Base-by-base conservation (phyloP, 53 echinoderm and acorn worm genomes). In the Paelopatides confundens region DNA sequence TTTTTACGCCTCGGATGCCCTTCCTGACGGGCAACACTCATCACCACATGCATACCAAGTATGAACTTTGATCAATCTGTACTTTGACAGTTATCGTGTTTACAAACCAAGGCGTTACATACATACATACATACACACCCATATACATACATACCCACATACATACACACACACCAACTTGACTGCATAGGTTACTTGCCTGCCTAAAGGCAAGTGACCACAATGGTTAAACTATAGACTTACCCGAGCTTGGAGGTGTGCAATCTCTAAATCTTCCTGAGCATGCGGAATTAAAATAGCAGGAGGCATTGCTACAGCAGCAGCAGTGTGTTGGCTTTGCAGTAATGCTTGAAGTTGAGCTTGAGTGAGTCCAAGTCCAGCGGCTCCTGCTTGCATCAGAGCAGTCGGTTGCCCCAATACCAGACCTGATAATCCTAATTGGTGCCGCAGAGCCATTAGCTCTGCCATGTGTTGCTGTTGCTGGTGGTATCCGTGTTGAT, bases 261-360 rank as follows among this genome's bases (percentile, higher is more conserved):
- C 86, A 53, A 86, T 81, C 35, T 90, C 92, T 15, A 96, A 82
- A 54, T 96, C 96, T 47, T 96, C 94, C 58, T 94, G 96, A 33
- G 89, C 52, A 23, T 77, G 86, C 24, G 87, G 94, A 14, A 96
- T 82, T 49, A 35, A 83, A 70, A 79, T 82, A 71, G 87, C 58
- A 47, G 90, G 52, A 82, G 86, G 47, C 40, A 66, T 47, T 23
- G 84, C 33, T n/a, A 63, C 27, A 67, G 68, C 68, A 4, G 21
- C 68, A 33, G 52, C 82, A 83, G 54, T 31, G 35, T 83, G 84
- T 14, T 83, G 84, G 37, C 38, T 35, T 65, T 83, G 84, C 38
- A 38, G 47, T 21, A 83, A 30, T 1, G 84, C 84, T 38, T 83
- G 84, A 10, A 79, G 77, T 48, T 79, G 79, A 48, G 50, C 51